Evolutionary conservation across 2,113 vertebrate genomes (phyloP).

Genomic region (Cyanoramphus novaezelandiae): DNA sequence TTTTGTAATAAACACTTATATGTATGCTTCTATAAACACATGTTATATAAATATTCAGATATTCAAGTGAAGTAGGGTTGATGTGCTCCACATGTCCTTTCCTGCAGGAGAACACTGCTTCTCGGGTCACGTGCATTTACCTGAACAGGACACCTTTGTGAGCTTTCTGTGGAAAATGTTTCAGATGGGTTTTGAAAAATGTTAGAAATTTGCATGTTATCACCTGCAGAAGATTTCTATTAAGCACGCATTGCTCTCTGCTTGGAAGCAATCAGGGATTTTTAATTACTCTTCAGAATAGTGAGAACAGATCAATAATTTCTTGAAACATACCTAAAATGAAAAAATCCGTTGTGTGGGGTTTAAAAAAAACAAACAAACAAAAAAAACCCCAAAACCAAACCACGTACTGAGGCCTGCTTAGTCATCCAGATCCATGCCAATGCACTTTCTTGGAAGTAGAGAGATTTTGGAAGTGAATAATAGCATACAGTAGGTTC

Average conservation of each 20-base stretch:
- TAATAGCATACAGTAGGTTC: background rate
- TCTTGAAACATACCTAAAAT: background rate
- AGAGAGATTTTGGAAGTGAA: background rate
- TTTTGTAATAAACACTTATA: background rate
- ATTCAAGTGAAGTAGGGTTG: background rate
- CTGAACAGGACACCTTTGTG: background rate
- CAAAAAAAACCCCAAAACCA: too few relatives aligned
- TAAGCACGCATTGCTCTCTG: background rate
- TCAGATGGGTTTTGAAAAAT: background rate
- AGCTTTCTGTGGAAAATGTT: background rate
- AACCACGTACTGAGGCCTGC: background rate
- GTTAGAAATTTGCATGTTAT: background rate
- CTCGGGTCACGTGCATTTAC: background rate
- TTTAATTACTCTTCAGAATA: background rate
- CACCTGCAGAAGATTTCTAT: background rate
- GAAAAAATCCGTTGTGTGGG: background rate
- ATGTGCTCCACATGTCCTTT: background rate
- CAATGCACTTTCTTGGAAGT: background rate
- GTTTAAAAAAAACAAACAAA: background rate
- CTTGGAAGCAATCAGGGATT: background rate
- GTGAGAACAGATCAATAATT: background rate
- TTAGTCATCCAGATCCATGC: background rate
- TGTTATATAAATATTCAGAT: background rate
- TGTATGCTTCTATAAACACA: background rate
- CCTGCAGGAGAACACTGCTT: background rate